These are phyloP conservation scores for Anseranas semipalmata DNA, from an alignment of 2,113 vertebrate genomes.

Conservation along the genomic window DNA sequence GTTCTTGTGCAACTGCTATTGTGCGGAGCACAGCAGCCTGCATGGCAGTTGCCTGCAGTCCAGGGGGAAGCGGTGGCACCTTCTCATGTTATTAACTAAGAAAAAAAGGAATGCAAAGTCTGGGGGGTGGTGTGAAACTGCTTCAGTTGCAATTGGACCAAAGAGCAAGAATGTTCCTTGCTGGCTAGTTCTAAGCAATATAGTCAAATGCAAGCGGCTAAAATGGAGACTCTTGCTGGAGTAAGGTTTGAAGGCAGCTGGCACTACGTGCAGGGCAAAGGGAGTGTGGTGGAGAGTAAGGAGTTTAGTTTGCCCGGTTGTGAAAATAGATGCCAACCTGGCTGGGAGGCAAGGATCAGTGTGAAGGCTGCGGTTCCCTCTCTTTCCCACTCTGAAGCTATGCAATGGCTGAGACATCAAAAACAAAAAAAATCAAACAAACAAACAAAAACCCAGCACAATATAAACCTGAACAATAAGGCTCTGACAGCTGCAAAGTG, in stretches of 20 bases:
- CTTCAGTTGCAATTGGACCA: background rate
- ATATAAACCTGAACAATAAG: background rate
- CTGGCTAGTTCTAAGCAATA: background rate
- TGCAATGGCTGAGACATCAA: background rate
- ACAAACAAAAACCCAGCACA: background rate
- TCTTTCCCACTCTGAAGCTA: background rate
- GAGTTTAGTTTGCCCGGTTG: conserved; percentile 1
- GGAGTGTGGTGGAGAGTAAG: fast-evolving
- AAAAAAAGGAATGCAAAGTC: background rate
- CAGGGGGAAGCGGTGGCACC: background rate
- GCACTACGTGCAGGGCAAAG: background rate
- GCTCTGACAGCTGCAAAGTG: conserved; percentile 37
- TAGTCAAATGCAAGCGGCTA: background rate
- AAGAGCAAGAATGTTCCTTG: fast-evolving
- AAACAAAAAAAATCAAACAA: background rate
- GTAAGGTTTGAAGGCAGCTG: background rate
- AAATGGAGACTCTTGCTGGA: background rate
- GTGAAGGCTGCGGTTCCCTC: background rate
- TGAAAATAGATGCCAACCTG: conserved; percentile 9
- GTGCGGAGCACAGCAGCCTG: background rate
- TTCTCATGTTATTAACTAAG: background rate
- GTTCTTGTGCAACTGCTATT: background rate
- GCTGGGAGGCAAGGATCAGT: background rate
- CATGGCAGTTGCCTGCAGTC: fast-evolving
- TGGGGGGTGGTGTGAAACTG: background rate